Evolutionary conservation across 64 coral and sea anemone species (phyloP).

Genomic region (Catalaphyllia jardinei): DNA sequence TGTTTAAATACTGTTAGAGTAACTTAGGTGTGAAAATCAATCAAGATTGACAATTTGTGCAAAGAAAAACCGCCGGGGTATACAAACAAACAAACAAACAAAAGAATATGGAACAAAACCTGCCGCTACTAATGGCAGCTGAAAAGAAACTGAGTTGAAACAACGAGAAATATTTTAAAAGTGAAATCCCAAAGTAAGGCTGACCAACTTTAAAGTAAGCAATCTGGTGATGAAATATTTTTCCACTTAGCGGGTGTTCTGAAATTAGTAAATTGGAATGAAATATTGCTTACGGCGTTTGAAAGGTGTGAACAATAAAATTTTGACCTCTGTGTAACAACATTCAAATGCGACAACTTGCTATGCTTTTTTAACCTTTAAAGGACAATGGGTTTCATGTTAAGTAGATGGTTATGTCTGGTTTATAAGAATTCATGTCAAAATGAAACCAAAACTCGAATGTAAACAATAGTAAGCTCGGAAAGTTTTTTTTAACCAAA

Average conservation of each 20-base stretch:
- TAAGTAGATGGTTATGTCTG: neutral
- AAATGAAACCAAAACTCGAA: neutral
- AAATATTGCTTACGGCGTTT: too few relatives aligned
- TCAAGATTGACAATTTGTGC: neutral
- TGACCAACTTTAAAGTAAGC: neutral
- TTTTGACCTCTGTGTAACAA: neutral
- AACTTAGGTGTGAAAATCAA: neutral
- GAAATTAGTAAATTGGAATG: too few relatives aligned
- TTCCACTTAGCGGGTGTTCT: too few relatives aligned
- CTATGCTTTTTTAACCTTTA: neutral
- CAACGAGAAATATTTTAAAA: neutral
- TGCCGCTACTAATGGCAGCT: neutral
- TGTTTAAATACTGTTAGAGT: neutral
- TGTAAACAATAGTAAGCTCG: too few relatives aligned
- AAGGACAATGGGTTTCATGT: neutral
- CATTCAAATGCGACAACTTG: neutral
- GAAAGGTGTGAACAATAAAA: neutral
- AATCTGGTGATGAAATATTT: too few relatives aligned
- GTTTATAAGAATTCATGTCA: neutral
- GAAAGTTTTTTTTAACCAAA: too few relatives aligned
- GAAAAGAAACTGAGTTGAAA: neutral
- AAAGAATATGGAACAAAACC: neutral
- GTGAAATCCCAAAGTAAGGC: neutral
- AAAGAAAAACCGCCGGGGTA: neutral
- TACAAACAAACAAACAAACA: neutral